Evolutionary conservation across 2,888 invertebrate species (phyloP), one percentile per base, ranked within the genome.

Genomic region (Ennomos erosarius): DNA sequence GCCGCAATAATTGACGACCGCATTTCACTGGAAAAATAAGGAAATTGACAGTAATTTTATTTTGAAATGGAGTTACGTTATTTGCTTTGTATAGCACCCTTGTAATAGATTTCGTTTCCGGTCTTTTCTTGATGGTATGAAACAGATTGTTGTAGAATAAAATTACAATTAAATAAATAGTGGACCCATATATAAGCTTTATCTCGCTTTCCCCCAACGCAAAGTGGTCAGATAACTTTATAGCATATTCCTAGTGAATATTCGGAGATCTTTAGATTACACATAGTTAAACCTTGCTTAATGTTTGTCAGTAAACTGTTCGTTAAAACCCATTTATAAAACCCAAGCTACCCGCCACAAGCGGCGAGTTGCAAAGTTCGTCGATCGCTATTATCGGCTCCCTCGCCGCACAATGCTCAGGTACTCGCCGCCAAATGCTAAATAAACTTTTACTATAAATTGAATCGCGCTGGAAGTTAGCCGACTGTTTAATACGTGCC

Each of bases 391-490:
- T 55, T 37, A 43, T 48, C 44, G 49, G 34, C 10, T 40, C 12
- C 6, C 26, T 10, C 34, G 10, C 39, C 49, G 12, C 39, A 39
- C 39, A 39, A 39, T 39, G 49, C 10, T 12, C 43, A 49, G 49
- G 33, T 49, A 40, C 46, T 16, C 13, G 26, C 26, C 6, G 26
- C n/a, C 26, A 33, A 50, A 50, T 45, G 35, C 46, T 40, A 56
- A 50, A 45, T 56, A 45, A 46, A 51, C 55, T 55, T 55, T 33
- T 12, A 11, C 55, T 44, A 55, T 55, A 55, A 49, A 55, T 55
- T 49, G 55, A 49, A 55, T 49, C 34, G 36, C 55, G 55, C 38
- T 49, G 49, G 44, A 45, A 55, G 48, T 55, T 55, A 13, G 9
- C 54, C 40, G 12, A 36, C 44, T 34, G 56, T 44, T 40, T 42